A percentile compares a stretch with the other conserved stretches of the same genome.
Evolutionary conservation across 2,797 vertebrate genomes (phyloP).

Genomic region (Sarcophilus harrisii): DNA sequence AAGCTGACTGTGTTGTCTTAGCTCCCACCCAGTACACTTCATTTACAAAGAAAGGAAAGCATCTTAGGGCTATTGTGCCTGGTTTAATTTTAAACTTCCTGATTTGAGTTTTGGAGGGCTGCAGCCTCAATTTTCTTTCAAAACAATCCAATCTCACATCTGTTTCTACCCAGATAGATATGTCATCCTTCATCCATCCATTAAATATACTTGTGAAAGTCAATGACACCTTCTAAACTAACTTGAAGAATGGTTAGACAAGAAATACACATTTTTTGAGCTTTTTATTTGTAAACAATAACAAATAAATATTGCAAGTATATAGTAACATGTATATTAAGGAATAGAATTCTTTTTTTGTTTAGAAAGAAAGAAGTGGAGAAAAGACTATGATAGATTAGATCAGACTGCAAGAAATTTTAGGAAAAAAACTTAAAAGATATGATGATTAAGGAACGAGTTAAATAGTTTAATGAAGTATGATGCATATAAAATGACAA

Average conservation of each 20-base stretch:
- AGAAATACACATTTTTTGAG: background rate
- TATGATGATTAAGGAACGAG: background rate
- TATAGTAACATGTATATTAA: background rate
- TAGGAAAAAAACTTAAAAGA: background rate
- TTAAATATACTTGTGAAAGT: conserved; percentile 19
- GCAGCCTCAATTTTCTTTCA: conserved; percentile 66
- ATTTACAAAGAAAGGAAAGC: conserved; percentile 48
- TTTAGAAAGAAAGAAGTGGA: background rate
- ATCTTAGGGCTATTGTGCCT: conserved; percentile 40
- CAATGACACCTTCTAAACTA: conserved; percentile 33
- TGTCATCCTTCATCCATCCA: background rate
- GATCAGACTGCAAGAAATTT: background rate
- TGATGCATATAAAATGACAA: background rate
- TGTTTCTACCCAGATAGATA: conserved; percentile 45
- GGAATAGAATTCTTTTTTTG: conserved; percentile 8
- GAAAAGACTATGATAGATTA: background rate
- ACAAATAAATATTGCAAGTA: background rate
- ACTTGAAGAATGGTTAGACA: conserved; percentile 33
- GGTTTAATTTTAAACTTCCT: conserved; percentile 59
- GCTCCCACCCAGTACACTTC: conserved; percentile 42
- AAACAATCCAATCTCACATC: conserved; percentile 50
- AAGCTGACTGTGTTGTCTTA: background rate
- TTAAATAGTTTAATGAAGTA: background rate
- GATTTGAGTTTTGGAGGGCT: conserved; percentile 42
- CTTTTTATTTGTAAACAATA: conserved; percentile 30